Evolutionary conservation across 1,140 invertebrate genomes (phyloP), one percentile per base, ranked within the genome.

Genomic region (Drosophila malerkotliana): DNA sequence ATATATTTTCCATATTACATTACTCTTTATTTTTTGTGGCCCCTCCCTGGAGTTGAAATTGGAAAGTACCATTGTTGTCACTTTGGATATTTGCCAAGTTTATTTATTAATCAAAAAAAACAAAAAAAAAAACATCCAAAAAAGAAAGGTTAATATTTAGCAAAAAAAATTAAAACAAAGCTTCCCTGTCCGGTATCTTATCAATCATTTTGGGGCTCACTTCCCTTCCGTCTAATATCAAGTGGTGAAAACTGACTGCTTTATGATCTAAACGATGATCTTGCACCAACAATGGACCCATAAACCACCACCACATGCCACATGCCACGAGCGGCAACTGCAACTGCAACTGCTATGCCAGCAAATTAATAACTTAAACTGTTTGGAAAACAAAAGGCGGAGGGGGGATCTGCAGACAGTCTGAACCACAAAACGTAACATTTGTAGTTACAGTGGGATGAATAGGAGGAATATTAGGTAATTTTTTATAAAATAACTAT

Each of bases 231-330:
- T 47, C 41, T 39, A 41, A 41, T 14, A 41, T 6, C 12, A 41
- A 10, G 26, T 37, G 53, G 30, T 26, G 30, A 57, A 58, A 54
- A 52, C 15, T 56, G 21, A 51, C 9, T 61, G 26, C 47, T 48
- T 56, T 69, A 68, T 85, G 69, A 77, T 78, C 77, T 81, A 75
- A 87, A 55, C 59, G 57, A 48, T 62, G 45, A 41, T 51, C 62
- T 60, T 68, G 34, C 45, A 48, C 37, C 52, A 78, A 85, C 82
- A 85, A 87, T 85, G 74, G 77, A 81, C 51, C 55, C 64, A 85
- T 87, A 87, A 87, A 85, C 67, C 60, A 81, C 58, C 18, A 14
- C 15, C 56, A 64, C 10, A 37, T 37, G 34, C 34, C 34, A 37
- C 10, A 37, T 37, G 34, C 14, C 8, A 10, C 12, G 18, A n/a